These are phyloP conservation scores for Lysandra coridon DNA, from an alignment of 2,888 invertebrate genomes.

Conservation along the genomic window DNA sequence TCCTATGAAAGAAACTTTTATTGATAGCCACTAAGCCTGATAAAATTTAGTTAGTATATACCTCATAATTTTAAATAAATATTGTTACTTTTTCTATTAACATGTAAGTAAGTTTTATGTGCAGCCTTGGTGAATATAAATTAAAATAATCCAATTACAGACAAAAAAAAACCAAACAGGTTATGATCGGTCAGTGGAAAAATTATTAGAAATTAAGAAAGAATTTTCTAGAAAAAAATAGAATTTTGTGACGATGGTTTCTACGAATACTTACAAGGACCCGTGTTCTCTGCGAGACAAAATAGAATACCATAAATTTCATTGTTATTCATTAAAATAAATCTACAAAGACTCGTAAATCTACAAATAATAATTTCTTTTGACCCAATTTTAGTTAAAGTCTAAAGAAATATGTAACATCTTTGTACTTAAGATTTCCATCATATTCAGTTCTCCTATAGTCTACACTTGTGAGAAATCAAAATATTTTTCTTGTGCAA, in stretches of 20 bases:
- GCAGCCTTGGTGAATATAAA: background rate
- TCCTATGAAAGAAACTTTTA: too few species aligned
- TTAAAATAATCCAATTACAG: background rate
- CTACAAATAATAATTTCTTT: background rate
- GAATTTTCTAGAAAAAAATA: constrained; percentile 25
- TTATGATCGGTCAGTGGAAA: background rate
- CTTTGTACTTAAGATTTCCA: background rate
- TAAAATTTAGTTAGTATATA: too few species aligned
- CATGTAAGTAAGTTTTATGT: background rate
- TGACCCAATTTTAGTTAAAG: background rate
- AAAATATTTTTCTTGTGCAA: background rate
- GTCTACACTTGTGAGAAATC: too few species aligned
- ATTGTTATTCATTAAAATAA: background rate
- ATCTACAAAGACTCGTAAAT: background rate
- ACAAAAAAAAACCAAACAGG: constrained; percentile 8
- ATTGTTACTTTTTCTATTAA: background rate
- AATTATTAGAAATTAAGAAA: background rate
- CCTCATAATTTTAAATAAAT: background rate
- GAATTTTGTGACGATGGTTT: constrained; percentile 49
- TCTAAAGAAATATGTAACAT: background rate
- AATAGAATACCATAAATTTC: constrained; percentile 49
- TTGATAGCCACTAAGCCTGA: background rate
- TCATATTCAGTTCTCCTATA: too few species aligned
- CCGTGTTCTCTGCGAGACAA: constrained; percentile 76
- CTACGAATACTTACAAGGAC: constrained; percentile 73